Evolutionary conservation across 2,888 invertebrate genomes (phyloP).

Genomic region (Drosophila pegasa): DNA sequence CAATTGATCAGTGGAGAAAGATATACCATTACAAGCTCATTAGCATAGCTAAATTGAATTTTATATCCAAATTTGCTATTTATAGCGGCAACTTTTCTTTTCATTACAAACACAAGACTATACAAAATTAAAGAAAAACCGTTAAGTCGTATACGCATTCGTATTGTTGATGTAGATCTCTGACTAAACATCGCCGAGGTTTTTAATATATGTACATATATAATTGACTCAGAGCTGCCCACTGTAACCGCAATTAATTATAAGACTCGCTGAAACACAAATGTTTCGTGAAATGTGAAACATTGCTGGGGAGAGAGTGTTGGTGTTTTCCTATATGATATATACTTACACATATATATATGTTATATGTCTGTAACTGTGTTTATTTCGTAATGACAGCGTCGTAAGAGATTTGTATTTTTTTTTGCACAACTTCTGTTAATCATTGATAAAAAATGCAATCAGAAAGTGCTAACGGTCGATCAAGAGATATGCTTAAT

Average conservation of each 20-base stretch:
- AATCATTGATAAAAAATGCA: slow-evolving; percentile 51
- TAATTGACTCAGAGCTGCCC: slow-evolving; percentile 13
- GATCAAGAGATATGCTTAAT: slow-evolving; percentile 46
- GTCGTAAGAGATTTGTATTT: slow-evolving; percentile 9
- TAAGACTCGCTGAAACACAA: not conserved
- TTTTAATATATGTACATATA: slow-evolving; percentile 28
- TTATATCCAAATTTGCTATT: not conserved
- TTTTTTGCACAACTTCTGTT: slow-evolving; percentile 44
- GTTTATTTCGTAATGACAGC: slow-evolving; percentile 1
- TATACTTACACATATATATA: not conserved
- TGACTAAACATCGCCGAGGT: not conserved
- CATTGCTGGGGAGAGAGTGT: slow-evolving; percentile 11
- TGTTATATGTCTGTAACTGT: slow-evolving; percentile 1
- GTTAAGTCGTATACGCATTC: slow-evolving; percentile 7
- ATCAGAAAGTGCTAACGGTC: slow-evolving; percentile 71
- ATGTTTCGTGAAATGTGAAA: slow-evolving; percentile 13
- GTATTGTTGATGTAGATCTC: slow-evolving; percentile 7
- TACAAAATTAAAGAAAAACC: slow-evolving; percentile 9
- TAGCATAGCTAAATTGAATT: not conserved
- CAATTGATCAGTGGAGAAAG: not conserved
- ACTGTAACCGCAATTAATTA: slow-evolving; percentile 3
- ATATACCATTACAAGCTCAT: not conserved
- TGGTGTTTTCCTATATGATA: slow-evolving; percentile 10
- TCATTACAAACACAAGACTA: slow-evolving; percentile 7
- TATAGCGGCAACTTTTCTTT: slow-evolving; percentile 18